Evolutionary conservation across 2,797 vertebrate genomes (phyloP).

Genomic region (Ctenopoma multispine): DNA sequence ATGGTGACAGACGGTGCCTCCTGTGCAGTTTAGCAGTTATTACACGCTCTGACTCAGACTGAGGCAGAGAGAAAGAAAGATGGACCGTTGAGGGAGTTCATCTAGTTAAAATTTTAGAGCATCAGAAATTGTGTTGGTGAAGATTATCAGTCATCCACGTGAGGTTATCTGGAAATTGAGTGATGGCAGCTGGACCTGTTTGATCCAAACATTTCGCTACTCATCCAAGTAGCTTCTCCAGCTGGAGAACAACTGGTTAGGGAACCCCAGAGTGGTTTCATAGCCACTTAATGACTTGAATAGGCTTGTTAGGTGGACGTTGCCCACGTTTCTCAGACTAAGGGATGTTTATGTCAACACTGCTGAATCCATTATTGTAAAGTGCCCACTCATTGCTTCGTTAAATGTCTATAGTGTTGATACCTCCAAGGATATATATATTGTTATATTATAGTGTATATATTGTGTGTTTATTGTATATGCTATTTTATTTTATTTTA

Average conservation of each 20-base stretch:
- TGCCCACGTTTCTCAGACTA: background rate
- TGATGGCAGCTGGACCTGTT: background rate
- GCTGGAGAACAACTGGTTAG: too few relatives aligned
- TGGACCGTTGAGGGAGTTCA: constrained; percentile 41
- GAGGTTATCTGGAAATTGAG: too few relatives aligned
- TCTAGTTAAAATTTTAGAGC: constrained; percentile 43
- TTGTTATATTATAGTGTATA: too few relatives aligned
- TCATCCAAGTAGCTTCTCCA: too few relatives aligned
- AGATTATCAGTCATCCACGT: too few relatives aligned
- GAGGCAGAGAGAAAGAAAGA: constrained; percentile 27
- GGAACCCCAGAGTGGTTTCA: too few relatives aligned
- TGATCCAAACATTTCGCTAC: too few relatives aligned
- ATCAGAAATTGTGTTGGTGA: constrained; percentile 18
- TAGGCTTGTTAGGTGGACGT: too few relatives aligned
- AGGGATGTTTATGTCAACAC: background rate
- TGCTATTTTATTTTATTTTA: too few relatives aligned
- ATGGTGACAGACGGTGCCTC: constrained; percentile 71
- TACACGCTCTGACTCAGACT: constrained; percentile 62
- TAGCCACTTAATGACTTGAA: too few relatives aligned
- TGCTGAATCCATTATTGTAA: background rate
- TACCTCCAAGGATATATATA: too few relatives aligned
- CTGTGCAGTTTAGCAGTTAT: constrained; percentile 76
- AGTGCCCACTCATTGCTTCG: background rate
- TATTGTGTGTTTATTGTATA: too few relatives aligned
- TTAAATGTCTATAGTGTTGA: background rate